A percentile compares a stretch with the other conserved stretches of the same genome.
phyloP scores from a whole-genome alignment of 2,113 vertebrate species.

The Patagioenas fasciata region DNA sequence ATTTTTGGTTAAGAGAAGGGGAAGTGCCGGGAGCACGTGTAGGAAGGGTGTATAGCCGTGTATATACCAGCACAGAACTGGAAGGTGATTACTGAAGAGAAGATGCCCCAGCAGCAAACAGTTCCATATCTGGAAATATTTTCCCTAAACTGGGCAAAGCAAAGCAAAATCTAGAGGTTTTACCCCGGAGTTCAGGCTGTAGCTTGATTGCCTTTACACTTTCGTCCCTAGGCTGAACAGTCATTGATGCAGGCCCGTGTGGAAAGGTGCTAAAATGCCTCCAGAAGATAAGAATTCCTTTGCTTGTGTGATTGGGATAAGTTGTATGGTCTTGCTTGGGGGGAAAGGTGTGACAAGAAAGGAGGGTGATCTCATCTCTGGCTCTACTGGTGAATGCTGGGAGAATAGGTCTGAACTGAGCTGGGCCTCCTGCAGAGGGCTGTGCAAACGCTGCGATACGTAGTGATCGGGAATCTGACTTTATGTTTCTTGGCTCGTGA shows the following conservation, averaged over 20 bases:
- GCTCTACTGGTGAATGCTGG: not conserved
- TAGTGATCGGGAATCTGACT: not conserved
- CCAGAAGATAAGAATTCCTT: not conserved
- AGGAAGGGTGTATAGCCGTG: fast-evolving
- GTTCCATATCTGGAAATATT: not conserved
- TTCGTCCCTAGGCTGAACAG: not conserved
- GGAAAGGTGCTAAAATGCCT: not conserved
- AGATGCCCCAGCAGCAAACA: not conserved
- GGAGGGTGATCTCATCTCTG: not conserved
- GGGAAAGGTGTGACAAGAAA: not conserved
- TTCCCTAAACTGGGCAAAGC: not conserved
- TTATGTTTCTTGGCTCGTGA: not conserved
- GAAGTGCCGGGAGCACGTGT: fast-evolving
- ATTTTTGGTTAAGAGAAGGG: not conserved
- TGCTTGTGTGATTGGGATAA: not conserved
- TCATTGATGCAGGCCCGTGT: not conserved
- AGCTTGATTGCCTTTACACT: not conserved
- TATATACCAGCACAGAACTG: not conserved
- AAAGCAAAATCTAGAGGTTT: not conserved
- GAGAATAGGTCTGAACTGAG: not conserved
- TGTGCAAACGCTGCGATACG: not conserved
- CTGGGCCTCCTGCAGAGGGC: not conserved
- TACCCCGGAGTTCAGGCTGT: not conserved
- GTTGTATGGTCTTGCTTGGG: not conserved
- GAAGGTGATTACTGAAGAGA: not conserved